A percentile compares a stretch with the other conserved stretches of the same genome.
phyloP scores from a whole-genome alignment of 2,888 invertebrate genomes.

The Lepidochitona cinerea region DNA sequence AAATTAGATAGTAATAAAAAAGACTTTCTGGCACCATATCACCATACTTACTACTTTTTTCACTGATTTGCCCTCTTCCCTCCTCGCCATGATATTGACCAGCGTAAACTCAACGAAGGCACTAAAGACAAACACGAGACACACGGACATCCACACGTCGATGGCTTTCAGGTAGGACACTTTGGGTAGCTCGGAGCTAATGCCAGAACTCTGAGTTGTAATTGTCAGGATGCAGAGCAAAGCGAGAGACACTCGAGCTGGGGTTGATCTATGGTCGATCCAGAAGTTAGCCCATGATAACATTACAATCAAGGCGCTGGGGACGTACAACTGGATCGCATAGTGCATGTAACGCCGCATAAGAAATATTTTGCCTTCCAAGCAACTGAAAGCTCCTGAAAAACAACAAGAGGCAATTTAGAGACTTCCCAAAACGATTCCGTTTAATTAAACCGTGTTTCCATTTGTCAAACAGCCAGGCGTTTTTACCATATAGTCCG shows the following conservation, averaged over 20 bases:
- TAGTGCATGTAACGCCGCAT: not conserved
- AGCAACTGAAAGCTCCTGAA: not conserved
- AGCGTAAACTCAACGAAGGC: not conserved
- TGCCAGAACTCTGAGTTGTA: not conserved
- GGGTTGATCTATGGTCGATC: not conserved
- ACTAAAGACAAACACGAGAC: not conserved
- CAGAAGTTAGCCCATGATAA: constrained; percentile 3
- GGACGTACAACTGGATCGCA: not conserved
- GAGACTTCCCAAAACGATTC: no score
- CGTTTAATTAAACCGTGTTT: no score
- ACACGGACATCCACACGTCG: not conserved
- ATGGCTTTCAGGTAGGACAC: not conserved
- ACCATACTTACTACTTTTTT: no score
- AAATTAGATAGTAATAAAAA: no score
- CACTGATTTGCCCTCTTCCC: not conserved
- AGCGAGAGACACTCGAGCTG: not conserved
- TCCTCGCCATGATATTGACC: not conserved
- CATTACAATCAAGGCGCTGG: not conserved
- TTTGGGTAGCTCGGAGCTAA: not conserved
- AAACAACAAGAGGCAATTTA: not conserved
- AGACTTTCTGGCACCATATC: no score
- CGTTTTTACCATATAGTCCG: no score
- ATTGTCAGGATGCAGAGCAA: not conserved
- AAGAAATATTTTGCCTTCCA: not conserved
- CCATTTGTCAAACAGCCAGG: no score